These are phyloP conservation scores for Ophthalmolycus amberensis DNA, from an alignment of 2,113 vertebrate genomes.

Conservation along the genomic window DNA sequence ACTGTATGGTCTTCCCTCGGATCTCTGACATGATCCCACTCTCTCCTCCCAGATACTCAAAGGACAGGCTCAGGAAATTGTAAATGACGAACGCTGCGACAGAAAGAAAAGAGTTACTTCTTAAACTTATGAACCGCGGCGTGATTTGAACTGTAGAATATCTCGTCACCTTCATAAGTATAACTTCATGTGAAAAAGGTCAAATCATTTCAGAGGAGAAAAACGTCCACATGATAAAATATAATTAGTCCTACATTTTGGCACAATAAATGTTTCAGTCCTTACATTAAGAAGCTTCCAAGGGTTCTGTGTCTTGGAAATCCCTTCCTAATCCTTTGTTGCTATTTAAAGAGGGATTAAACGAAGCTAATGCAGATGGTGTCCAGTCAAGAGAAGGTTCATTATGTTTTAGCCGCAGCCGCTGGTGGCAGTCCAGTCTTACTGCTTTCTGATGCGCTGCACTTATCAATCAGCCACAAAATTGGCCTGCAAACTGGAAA, in stretches of 20 bases:
- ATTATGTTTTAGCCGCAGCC: constrained; percentile 62
- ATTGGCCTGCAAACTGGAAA: constrained; percentile 63
- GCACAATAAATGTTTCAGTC: constrained; percentile 72
- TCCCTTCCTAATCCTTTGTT: constrained; percentile 79
- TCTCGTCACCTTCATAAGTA: constrained; percentile 30
- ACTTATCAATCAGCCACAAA: constrained; percentile 73
- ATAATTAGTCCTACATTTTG: constrained; percentile 72
- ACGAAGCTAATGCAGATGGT: constrained; percentile 76
- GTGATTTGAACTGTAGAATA: constrained; percentile 21
- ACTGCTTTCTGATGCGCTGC: constrained; percentile 50
- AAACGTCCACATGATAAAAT: constrained; percentile 54
- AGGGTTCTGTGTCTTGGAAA: constrained; percentile 73
- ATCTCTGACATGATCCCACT: constrained; percentile 98
- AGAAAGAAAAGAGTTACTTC: constrained; percentile 37
- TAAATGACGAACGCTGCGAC: constrained; percentile 96
- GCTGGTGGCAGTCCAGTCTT: constrained; percentile 47
- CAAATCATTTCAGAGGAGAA: constrained; percentile 38
- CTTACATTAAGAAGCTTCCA: constrained; percentile 73
- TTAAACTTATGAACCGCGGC: not conserved
- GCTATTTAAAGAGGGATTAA: constrained; percentile 83
- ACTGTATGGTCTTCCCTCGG: constrained; percentile 92
- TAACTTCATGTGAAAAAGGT: constrained; percentile 56
- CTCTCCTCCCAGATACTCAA: constrained; percentile 96
- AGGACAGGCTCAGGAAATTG: constrained; percentile 97
- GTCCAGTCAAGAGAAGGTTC: constrained; percentile 75